Conservation (phyloP, 2,888 invertebrate species). For the Drosophila aldrichi region DNA sequence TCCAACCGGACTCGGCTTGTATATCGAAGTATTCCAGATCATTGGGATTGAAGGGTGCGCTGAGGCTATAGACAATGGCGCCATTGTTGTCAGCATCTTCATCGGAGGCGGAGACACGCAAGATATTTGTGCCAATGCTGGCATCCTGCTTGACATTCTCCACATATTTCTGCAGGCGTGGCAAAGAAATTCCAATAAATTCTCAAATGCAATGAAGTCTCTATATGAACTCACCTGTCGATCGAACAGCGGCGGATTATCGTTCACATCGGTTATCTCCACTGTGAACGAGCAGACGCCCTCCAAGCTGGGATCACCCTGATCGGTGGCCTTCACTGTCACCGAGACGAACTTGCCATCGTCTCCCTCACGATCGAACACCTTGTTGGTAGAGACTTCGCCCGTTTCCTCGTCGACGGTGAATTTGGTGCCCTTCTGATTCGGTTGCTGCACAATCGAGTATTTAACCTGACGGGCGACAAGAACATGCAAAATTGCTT, state of each 20-base stretch:
- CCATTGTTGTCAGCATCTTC: conserved; percentile 99
- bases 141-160: conserved; percentile 99
- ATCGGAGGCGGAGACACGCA: conserved; percentile 97
- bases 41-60: conserved; percentile 94
- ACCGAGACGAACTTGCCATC: conserved; percentile 98
- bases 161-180: conserved; percentile 92
- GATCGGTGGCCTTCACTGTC: conserved; percentile 98
- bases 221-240: conserved; percentile 89
- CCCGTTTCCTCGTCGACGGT: conserved; percentile 98
- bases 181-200: too few relatives aligned
- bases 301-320: conserved; percentile 98
- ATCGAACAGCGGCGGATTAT: conserved; percentile 97
- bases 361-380: conserved; percentile 98
- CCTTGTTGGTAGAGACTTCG: conserved; percentile 97
- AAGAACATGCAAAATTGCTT: conserved; percentile 49
- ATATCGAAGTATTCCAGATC: conserved; percentile 98
- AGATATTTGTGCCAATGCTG: conserved; percentile 96
- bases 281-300: conserved; percentile 99
- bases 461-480: conserved; percentile 89
- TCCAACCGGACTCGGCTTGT: conserved; percentile 98
- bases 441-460: conserved; percentile 98
- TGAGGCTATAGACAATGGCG: conserved; percentile 95
- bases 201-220: too few relatives aligned
- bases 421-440: conserved; percentile 97
- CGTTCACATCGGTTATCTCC: conserved; percentile 98